A percentile compares a stretch with the other conserved stretches of the same genome.
Conservation (phyloP, 2,113 vertebrate species). For the Tragelaphus strepsiceros region DNA sequence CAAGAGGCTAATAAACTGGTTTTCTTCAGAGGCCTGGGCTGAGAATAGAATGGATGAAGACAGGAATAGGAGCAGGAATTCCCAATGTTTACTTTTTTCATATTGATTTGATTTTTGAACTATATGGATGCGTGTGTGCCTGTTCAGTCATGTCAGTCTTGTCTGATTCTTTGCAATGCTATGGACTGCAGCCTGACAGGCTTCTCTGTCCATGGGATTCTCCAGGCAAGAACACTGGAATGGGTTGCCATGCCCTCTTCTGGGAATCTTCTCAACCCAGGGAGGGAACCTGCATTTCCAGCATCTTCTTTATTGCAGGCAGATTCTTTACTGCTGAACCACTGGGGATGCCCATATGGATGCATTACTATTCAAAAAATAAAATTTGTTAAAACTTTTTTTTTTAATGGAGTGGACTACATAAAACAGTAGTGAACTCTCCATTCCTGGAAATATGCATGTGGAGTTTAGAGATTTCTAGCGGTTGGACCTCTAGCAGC, state of each 20-base stretch:
- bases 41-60: not conserved
- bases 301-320: too few species aligned
- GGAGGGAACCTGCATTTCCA: too few species aligned
- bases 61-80: not conserved
- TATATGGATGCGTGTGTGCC: not conserved
- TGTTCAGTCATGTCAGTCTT: too few species aligned
- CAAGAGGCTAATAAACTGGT: not conserved
- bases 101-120: not conserved
- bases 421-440: not conserved
- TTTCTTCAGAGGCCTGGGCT: not conserved
- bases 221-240: too few species aligned
- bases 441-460: not conserved
- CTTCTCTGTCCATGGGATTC: too few species aligned
- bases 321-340: too few species aligned
- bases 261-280: too few species aligned
- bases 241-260: too few species aligned
- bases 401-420: not conserved
- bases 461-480: not conserved
- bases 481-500: not conserved
- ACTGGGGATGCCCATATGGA: too few species aligned
- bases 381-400: not conserved
- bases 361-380: not conserved
- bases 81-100: not conserved
- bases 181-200: too few species aligned
- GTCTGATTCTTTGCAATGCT: too few species aligned